Conservation (phyloP, 2,113 vertebrate species). For the Nestor notabilis region DNA sequence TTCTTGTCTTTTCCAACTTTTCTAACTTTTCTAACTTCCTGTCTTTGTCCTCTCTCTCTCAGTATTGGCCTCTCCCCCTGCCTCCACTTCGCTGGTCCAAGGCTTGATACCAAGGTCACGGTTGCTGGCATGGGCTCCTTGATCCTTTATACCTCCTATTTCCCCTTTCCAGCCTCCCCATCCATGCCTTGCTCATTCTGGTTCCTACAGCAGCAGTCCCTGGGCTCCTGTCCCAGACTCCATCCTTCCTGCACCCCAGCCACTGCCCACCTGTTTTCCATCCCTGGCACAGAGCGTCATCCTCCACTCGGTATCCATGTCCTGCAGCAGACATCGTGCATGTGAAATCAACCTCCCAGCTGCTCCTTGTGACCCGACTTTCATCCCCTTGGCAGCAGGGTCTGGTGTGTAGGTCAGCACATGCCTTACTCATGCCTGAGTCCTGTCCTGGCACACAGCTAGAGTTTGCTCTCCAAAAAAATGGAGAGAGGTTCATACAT, state of each 20-base stretch:
- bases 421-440: neutral
- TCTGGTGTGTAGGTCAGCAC: accelerated
- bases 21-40: neutral
- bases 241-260: neutral
- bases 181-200: neutral
- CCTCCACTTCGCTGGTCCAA: neutral
- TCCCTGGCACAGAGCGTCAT: too few relatives aligned
- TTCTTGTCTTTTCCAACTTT: neutral
- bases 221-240: neutral
- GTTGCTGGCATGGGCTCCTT: accelerated
- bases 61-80: accelerated
- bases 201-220: neutral
- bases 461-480: neutral
- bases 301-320: neutral
- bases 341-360: neutral
- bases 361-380: neutral
- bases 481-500: neutral
- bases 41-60: neutral
- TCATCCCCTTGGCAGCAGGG: neutral
- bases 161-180: neutral
- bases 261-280: neutral
- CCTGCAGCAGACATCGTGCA: neutral
- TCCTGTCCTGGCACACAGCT: neutral
- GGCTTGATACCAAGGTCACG: neutral
- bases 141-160: neutral